Evolutionary conservation across 2,888 invertebrate species (phyloP), one percentile per base, ranked within the genome.

Genomic region (Sipunculus nudus): DNA sequence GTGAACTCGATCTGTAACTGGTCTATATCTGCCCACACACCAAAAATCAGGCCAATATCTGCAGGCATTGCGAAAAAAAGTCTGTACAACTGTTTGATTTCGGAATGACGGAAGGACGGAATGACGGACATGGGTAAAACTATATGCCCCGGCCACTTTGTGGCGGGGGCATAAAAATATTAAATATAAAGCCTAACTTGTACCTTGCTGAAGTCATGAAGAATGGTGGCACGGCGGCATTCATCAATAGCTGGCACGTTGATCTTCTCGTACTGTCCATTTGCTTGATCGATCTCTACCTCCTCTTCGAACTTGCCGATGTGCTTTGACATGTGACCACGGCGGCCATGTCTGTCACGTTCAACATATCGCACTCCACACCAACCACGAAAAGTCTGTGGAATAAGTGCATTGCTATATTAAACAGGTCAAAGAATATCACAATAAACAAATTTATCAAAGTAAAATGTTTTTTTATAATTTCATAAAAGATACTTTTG

Each of bases 151-250:
- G n/a, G n/a, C n/a, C n/a, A n/a, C n/a, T n/a, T n/a, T n/a, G n/a
- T n/a, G n/a, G n/a, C n/a, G n/a, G n/a, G n/a, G n/a, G n/a, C n/a
- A n/a, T n/a, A n/a, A n/a, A n/a, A n/a, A n/a, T n/a, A n/a, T n/a
- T n/a, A n/a, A n/a, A n/a, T n/a, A n/a, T n/a, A n/a, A n/a, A n/a
- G n/a, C n/a, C n/a, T n/a, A n/a, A n/a, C n/a, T n/a, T n/a, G n/a
- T 78, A 89, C 89, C 71, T 89, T 88, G 70, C 89, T 90, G 82
- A 97, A 97, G 84, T 97, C 96, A 77, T 97, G 96, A 73, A 96
- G 90, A 79, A 96, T 95, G 66, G 92, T 88, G 55, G 94, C 93
- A 46, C 88, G 88, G 35, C 91, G 88, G 1, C 93, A 93, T 69
- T 91, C 90, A 65, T 89, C 89, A 78, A 93, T 92, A 39, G 68